Base-by-base conservation (phyloP, 1,140 invertebrate genomes). In the Bombus waltoni region DNA sequence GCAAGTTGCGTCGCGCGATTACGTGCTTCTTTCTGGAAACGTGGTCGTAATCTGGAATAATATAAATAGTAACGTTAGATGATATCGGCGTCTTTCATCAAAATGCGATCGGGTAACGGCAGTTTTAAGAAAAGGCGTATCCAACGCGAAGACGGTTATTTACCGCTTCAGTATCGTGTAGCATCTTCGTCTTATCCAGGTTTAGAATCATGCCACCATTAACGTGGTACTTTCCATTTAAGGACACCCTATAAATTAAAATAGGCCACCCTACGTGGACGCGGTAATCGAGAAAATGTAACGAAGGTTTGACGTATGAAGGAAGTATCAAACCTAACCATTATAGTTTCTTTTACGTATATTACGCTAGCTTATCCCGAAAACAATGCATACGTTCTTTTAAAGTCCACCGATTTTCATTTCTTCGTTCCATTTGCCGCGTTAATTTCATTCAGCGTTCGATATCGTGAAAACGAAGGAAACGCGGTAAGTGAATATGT, bases 161-260 rank as follows among this genome's bases (percentile, higher is more conserved):
- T n/a, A 62, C 28, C n/a, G 28, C 2, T 62, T 62, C 28, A 5
- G 3, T n/a, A 62, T n/a, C 59, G 11, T 13, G 28, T 62, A 4
- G 59, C 10, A n/a, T 11, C 59, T 62, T 62, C 3, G 3, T 62
- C 28, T n/a, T 28, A 62, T 28, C 28, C 10, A 28, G 25, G 22
- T 66, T 66, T 22, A 68, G 22, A 10, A 38, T 38, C 32, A 22
- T 9, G 5, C 13, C 15, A 35, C 38, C 35, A 38, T 22, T 35
- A 22, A 68, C 8, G 0, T 18, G 8, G n/a, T 73, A 22, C 28
- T 35, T 40, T 74, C 32, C 9, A 22, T 47, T n/a, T 40, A 44
- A 8, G n/a, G 42, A 73, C n/a, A 73, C 72, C 42, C 72, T 75
- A 40, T 75, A 35, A 75, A 53, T 75, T 25, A 38, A 75, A 53